Base-by-base conservation (phyloP, 2,113 vertebrate species). In the Pipa parva region DNA sequence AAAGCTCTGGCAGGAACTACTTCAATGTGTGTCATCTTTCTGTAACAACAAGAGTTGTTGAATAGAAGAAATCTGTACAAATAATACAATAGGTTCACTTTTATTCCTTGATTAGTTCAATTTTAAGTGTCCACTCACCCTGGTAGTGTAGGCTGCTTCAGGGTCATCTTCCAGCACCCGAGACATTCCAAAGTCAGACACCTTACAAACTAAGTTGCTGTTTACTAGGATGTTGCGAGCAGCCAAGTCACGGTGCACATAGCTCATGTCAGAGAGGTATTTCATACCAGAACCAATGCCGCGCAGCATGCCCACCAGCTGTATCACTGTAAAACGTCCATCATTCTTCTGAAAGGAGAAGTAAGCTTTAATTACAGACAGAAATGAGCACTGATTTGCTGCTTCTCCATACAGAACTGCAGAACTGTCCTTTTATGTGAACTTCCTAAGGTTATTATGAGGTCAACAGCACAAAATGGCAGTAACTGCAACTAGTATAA, bases 131-230 rank as follows among this genome's bases (percentile, higher is more conserved):
- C 21, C 49, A 28, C 87, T 87, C 78, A 98, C 97, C 89, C 95
- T 85, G 7, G 97, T 99, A 46, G 95, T 99, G 63, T 99, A 99
- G 13, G 95, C 94, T 21, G 94, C 97, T 76, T 98, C 95, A 0
- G 97, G 97, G 63, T 99, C 93, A 0, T 98, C 97, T 81, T 98
- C 95, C 39, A 99, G 87, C 9, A 98, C 95, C 0, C 97, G 85
- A 11, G 97, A 99, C 97, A 99, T 97, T 75, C 97, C 97, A 0
- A 99, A 99, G 78, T 99, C 97, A 0, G 97, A 98, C 46, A 99
- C 97, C 78, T 99, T 99, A 83, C 95, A 98, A 63, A 99, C 97
- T 75, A 99, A 82, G 85, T 99, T 98, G 87, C 95, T 97, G 78
- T 99, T 99, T 37, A 99, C 95, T 33, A 99, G 86, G 51, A 99